Base-by-base conservation (phyloP, 2,797 vertebrate species). In the Myripristis jacobus region DNA sequence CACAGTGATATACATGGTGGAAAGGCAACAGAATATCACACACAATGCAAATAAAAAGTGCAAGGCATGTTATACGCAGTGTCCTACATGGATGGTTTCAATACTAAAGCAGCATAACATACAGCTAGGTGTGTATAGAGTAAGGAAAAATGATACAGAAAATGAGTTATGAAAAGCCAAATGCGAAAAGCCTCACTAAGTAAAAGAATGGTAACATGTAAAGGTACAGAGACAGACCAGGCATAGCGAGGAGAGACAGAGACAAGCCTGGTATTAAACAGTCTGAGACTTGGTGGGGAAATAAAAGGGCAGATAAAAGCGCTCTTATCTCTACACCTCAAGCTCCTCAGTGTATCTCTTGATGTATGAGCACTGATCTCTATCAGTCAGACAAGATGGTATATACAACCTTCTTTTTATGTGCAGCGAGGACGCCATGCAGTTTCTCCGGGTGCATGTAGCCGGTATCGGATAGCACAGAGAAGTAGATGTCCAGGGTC, bases 371-470 rank as follows among this genome's bases (percentile, higher is more conserved):
- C 75, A 62, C 76, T 76, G 87, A 89, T 92, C 68, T 75, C 75
- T 84, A 92, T 92, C 88, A 70, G 60, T 76, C 78, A 77, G 76
- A 81, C 77, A 24, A 57, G n/a, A 66, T 65, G 48, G 60, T 69
- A 62, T 70, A 85, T 71, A 51, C 13, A 89, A 95, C 95, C 95
- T 95, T 92, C 58, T 87, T 87, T 91, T 92, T 94, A 85, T 94
- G 93, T 0, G 87, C 83, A 10, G 87, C 82, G 54, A 96, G 74
- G 80, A 93, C 82, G 0, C 86, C 91, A 1, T 94, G 93, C 64
- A 95, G 77, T 58, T 94, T 95, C 89, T 95, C 94, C 7, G 92
- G 92, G 76, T 81, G 93, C 55, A 93, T 68, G 90, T 93, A 95
- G 6, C 88, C 90, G n/a, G 60, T 82, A 69, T 89, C 87, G 43